Percentiles rank a stretch among this genome's conserved stretches.
Conservation (phyloP, 2,888 invertebrate genomes). For the Cryptophagus acutangulus region DNA sequence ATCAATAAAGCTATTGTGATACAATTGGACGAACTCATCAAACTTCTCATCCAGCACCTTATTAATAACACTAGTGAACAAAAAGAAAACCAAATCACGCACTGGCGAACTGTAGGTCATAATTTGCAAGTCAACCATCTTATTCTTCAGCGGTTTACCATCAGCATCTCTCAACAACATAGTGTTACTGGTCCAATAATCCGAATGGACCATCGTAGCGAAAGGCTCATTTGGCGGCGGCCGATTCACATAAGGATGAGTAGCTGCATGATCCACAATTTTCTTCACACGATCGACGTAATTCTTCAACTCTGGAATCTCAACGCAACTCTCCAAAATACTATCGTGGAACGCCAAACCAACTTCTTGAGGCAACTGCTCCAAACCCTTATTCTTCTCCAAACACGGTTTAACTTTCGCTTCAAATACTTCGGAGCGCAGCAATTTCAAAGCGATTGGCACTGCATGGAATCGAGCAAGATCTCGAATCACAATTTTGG, state of each 20-base stretch:
- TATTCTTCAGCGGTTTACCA: slow-evolving; percentile 49
- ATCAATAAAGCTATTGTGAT: slow-evolving; percentile 50
- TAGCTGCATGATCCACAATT: slow-evolving; percentile 32
- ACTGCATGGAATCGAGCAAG: slow-evolving; percentile 57
- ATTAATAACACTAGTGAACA: slow-evolving; percentile 52
- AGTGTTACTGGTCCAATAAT: slow-evolving; percentile 60
- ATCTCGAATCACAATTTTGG: slow-evolving; percentile 48
- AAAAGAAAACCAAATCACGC: slow-evolving; percentile 54
- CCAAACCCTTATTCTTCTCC: slow-evolving; percentile 37
- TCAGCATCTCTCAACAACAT: slow-evolving; percentile 51
- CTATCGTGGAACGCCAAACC: slow-evolving; percentile 37
- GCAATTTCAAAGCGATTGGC: slow-evolving; percentile 52
- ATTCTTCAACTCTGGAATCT: slow-evolving; percentile 32
- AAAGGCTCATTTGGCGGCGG: slow-evolving; percentile 48
- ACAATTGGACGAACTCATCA: slow-evolving; percentile 51
- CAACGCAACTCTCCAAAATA: slow-evolving; percentile 33
- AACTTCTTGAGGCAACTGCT: slow-evolving; percentile 39
- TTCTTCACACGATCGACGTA: slow-evolving; percentile 32
- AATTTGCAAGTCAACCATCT: slow-evolving; percentile 58
- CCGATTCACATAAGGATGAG: slow-evolving; percentile 23
- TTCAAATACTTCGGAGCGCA: slow-evolving; percentile 48
- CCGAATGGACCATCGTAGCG: slow-evolving; percentile 53
- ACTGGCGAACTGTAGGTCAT: slow-evolving; percentile 51
- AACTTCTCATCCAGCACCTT: slow-evolving; percentile 47
- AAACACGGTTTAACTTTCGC: slow-evolving; percentile 46